These are phyloP conservation scores for Crepidodera aurea DNA, from an alignment of 2,888 invertebrate species.

Conservation along the genomic window DNA sequence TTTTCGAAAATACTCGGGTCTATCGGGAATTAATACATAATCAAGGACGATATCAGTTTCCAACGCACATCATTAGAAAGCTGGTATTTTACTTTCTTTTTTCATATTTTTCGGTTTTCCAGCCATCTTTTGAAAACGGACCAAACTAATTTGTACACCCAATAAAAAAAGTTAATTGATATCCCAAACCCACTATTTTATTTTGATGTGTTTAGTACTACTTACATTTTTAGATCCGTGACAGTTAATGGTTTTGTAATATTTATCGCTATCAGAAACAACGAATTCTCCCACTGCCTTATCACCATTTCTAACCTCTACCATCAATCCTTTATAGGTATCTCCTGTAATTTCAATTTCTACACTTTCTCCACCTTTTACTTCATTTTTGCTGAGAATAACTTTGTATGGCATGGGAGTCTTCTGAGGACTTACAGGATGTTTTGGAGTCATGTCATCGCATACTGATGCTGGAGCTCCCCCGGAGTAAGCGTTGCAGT, in stretches of 20 bases:
- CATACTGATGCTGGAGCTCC: constrained; percentile 74
- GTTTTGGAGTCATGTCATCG: constrained; percentile 73
- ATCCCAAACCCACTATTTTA: too few relatives aligned
- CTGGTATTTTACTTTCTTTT: too few relatives aligned
- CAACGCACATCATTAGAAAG: too few relatives aligned
- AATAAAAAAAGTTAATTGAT: too few relatives aligned
- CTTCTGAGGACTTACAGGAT: constrained; percentile 68
- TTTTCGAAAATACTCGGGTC: too few relatives aligned
- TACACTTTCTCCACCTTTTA: constrained; percentile 62
- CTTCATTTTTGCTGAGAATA: constrained; percentile 49
- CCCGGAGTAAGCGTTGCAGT: constrained; percentile 64
- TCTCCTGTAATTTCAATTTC: constrained; percentile 67
- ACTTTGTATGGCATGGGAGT: constrained; percentile 67
- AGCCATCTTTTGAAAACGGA: too few relatives aligned
- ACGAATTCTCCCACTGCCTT: constrained; percentile 71
- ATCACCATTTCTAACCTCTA: constrained; percentile 70
- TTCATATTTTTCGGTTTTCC: too few relatives aligned
- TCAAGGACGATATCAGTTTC: too few relatives aligned
- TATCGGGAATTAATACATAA: too few relatives aligned
- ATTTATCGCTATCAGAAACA: constrained; percentile 63
- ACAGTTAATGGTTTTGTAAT: constrained; percentile 67
- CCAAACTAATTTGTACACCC: too few relatives aligned
- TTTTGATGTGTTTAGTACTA: constrained; percentile 40
- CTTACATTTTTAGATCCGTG: constrained; percentile 65
- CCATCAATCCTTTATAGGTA: constrained; percentile 70